phyloP scores from a whole-genome alignment of 2,113 vertebrate genomes.

The Ia io region DNA sequence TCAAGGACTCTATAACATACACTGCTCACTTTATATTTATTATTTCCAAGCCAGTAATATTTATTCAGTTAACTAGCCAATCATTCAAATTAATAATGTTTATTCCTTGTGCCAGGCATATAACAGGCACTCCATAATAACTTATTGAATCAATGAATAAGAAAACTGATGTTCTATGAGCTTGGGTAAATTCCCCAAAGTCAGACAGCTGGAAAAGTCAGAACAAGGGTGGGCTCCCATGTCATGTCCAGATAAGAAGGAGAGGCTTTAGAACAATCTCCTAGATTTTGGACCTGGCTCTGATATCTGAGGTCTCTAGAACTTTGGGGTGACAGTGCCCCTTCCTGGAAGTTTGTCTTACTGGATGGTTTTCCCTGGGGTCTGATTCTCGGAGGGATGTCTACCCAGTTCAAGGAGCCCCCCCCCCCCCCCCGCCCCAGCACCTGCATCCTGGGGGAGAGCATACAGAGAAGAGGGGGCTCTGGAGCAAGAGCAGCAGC shows the following conservation, averaged over 20 bases:
- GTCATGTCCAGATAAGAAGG: accelerated
- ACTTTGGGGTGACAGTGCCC: background rate
- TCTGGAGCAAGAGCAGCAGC: background rate
- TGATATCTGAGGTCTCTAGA: background rate
- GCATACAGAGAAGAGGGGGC: background rate
- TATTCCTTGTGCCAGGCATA: background rate
- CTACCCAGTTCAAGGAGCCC: background rate
- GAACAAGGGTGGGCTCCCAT: accelerated
- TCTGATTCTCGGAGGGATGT: background rate
- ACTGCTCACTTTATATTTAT: background rate
- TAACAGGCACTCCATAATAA: background rate
- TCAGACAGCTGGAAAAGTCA: background rate
- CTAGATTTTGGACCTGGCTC: background rate
- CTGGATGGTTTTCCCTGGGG: background rate
- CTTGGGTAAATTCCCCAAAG: background rate
- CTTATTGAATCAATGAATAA: background rate
- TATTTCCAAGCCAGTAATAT: background rate
- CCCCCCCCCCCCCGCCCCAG: background rate
- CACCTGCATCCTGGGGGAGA: too few species aligned
- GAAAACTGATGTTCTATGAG: background rate
- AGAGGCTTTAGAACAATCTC: background rate
- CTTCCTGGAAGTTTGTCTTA: background rate
- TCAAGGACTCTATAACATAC: background rate
- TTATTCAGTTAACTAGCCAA: background rate
- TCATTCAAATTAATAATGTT: background rate